These are phyloP conservation scores for Calephelis virginiensis DNA, from an alignment of 1,140 invertebrate genomes.

Conservation along the genomic window DNA sequence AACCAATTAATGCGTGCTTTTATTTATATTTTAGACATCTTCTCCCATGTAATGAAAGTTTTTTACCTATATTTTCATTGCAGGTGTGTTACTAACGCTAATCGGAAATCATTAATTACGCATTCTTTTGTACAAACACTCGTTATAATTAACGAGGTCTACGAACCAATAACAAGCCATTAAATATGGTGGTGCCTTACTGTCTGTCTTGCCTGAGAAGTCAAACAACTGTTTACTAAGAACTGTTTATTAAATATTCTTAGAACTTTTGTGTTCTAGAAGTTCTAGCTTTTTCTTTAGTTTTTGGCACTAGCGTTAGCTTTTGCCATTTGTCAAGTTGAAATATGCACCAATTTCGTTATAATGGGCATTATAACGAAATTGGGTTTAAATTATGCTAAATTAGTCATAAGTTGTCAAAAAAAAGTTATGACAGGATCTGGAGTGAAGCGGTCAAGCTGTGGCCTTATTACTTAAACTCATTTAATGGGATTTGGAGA, in stretches of 20 bases:
- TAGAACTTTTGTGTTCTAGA: background rate
- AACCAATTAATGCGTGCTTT: too few relatives aligned
- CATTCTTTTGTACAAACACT: background rate
- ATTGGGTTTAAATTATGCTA: too few relatives aligned
- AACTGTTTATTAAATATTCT: background rate
- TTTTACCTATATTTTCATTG: background rate
- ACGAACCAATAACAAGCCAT: constrained; percentile 6
- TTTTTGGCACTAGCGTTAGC: too few relatives aligned
- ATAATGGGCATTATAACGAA: too few relatives aligned
- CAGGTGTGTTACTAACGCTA: background rate
- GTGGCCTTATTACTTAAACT: too few relatives aligned
- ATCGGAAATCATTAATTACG: background rate
- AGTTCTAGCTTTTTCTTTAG: too few relatives aligned
- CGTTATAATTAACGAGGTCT: constrained; percentile 5
- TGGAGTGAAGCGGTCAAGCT: too few relatives aligned
- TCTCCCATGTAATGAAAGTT: background rate
- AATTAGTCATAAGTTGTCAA: too few relatives aligned
- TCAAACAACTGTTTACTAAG: constrained; percentile 5
- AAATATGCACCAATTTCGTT: too few relatives aligned
- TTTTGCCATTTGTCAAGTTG: too few relatives aligned
- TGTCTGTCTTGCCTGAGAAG: background rate
- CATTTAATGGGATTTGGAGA: too few relatives aligned
- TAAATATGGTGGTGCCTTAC: constrained; percentile 1
- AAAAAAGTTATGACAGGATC: too few relatives aligned
- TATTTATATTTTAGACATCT: background rate